Evolutionary conservation across 2,888 invertebrate species (phyloP).

Genomic region (Andrena marginata): DNA sequence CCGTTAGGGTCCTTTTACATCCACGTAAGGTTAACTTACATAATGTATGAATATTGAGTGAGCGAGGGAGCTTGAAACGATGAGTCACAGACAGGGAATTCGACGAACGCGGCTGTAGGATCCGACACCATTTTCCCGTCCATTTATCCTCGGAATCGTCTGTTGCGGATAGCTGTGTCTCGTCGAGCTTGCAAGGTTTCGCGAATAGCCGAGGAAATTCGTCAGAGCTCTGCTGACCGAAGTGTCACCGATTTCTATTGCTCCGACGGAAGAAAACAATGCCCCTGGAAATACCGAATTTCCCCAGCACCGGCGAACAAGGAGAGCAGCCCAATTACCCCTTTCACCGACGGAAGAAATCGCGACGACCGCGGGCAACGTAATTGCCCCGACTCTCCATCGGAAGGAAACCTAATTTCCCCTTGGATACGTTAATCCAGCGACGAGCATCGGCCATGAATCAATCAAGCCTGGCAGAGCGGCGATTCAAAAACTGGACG

Average conservation of each 20-base stretch:
- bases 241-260: too few species aligned
- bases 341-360: background rate
- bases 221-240: too few species aligned
- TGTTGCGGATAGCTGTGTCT: background rate
- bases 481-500: constrained; percentile 40
- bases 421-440: constrained; percentile 25
- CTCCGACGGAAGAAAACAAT: background rate
- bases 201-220: too few species aligned
- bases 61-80: constrained; percentile 37
- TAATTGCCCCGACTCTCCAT: background rate
- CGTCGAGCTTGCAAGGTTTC: background rate
- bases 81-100: constrained; percentile 61
- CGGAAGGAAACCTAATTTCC: constrained; percentile 10
- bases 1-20: constrained; percentile 60
- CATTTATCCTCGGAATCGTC: background rate
- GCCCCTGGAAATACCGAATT: background rate
- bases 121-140: constrained; percentile 26
- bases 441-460: constrained; percentile 45
- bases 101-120: constrained; percentile 38
- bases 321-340: background rate
- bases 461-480: constrained; percentile 42
- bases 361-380: background rate
- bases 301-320: background rate
- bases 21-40: constrained; percentile 64
- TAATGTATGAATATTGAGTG: constrained; percentile 65